phyloP scores from a whole-genome alignment of 1,140 invertebrate genomes.

The Dendrolimus kikuchii region DNA sequence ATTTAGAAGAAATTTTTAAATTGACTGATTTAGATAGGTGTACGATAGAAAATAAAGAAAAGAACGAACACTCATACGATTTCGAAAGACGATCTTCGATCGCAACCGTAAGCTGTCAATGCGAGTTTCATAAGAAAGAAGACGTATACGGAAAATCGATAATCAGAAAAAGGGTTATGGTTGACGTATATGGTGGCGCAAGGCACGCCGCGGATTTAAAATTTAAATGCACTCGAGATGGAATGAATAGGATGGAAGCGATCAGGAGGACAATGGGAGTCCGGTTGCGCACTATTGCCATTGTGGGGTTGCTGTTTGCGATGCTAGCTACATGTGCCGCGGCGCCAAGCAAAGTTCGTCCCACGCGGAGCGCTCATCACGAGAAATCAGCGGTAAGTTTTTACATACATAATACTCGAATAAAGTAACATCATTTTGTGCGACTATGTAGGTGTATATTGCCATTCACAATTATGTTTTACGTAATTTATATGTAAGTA shows the following conservation, averaged over 20 bases:
- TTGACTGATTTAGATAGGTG: constrained; percentile 56
- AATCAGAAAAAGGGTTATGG: constrained; percentile 40
- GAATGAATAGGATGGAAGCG: constrained; percentile 32
- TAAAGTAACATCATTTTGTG: background rate
- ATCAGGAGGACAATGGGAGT: constrained; percentile 50
- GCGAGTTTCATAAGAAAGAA: constrained; percentile 38
- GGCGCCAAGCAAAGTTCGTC: constrained; percentile 34
- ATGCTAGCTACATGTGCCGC: constrained; percentile 38
- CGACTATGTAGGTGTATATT: background rate
- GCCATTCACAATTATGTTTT: constrained; percentile 1
- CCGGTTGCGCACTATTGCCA: constrained; percentile 33
- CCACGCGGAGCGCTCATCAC: constrained; percentile 32
- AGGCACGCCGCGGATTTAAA: constrained; percentile 51
- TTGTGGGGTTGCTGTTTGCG: constrained; percentile 39
- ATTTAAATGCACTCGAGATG: constrained; percentile 45
- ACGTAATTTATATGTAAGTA: constrained; percentile 15
- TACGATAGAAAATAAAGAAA: constrained; percentile 40
- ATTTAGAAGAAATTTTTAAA: constrained; percentile 36
- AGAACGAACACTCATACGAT: constrained; percentile 35
- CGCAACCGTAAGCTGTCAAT: constrained; percentile 18
- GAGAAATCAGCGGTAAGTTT: constrained; percentile 54
- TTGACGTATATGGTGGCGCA: constrained; percentile 43
- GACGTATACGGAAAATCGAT: constrained; percentile 54
- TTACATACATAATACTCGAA: constrained; percentile 6
- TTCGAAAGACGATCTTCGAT: constrained; percentile 31